These are phyloP conservation scores for Brachionus manjavacas DNA, from an alignment of 1,140 invertebrate genomes.

Conservation along the genomic window DNA sequence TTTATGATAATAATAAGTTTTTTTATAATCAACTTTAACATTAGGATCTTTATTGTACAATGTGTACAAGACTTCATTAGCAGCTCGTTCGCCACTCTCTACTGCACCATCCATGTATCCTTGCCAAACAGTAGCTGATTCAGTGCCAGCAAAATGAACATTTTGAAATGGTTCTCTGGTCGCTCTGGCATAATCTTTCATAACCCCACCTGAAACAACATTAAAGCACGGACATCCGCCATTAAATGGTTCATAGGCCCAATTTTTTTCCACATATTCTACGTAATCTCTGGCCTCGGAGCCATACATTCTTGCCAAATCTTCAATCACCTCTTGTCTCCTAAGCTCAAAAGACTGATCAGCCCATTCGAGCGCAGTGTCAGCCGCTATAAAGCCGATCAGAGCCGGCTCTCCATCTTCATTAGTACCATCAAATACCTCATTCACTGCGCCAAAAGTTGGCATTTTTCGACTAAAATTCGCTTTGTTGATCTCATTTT, in stretches of 20 bases:
- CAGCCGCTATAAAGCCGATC: constrained; percentile 56
- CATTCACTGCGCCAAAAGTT: constrained; percentile 49
- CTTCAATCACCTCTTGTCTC: constrained; percentile 53
- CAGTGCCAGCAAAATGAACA: constrained; percentile 58
- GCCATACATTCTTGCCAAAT: constrained; percentile 54
- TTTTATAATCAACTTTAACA: constrained; percentile 12
- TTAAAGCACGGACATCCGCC: constrained; percentile 52
- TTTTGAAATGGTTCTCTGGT: constrained; percentile 44
- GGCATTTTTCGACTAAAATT: constrained; percentile 40
- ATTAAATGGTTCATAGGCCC: constrained; percentile 53
- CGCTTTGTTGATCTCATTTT: constrained; percentile 24
- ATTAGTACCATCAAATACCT: constrained; percentile 57
- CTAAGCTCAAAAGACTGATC: constrained; percentile 45
- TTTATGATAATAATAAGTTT: constrained; percentile 33
- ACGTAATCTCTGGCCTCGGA: constrained; percentile 48
- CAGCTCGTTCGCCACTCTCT: constrained; percentile 54
- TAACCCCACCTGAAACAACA: constrained; percentile 49
- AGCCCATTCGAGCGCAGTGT: constrained; percentile 49
- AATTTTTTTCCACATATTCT: constrained; percentile 55
- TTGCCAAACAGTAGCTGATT: constrained; percentile 55
- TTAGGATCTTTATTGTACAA: neutral
- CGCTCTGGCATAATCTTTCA: constrained; percentile 44
- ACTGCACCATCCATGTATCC: constrained; percentile 59
- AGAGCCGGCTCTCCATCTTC: constrained; percentile 53
- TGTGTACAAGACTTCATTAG: constrained; percentile 49